Evolutionary conservation across 1,140 invertebrate genomes (phyloP).

Genomic region (Bombus waltoni): DNA sequence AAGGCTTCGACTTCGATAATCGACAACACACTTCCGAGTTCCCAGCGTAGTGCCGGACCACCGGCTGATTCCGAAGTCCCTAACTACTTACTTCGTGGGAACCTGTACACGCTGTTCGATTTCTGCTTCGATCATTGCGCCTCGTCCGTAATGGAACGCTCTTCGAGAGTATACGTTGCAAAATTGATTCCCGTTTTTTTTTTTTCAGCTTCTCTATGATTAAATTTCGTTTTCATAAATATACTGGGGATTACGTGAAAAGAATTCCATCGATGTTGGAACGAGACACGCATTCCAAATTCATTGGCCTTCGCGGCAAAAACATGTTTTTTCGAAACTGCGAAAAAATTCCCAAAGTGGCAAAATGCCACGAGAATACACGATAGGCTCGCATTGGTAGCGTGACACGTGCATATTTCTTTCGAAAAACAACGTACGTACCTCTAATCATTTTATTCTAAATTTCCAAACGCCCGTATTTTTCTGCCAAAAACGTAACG

Average conservation of each 20-base stretch:
- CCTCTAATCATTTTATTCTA: no score
- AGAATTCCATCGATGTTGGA: neutral
- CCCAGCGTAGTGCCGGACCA: constrained; percentile 44
- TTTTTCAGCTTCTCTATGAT: neutral
- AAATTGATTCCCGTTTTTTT: constrained; percentile 53
- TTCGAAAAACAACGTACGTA: no score
- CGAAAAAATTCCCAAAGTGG: neutral
- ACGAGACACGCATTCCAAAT: neutral
- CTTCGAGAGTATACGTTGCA: constrained; percentile 28
- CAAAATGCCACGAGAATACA: neutral
- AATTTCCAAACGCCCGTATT: no score
- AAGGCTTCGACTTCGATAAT: constrained; percentile 68
- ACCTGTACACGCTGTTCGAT: constrained; percentile 54
- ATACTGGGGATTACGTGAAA: neutral
- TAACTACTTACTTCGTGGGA: constrained; percentile 68
- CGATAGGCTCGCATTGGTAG: neutral
- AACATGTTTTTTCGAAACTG: neutral
- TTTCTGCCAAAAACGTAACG: no score
- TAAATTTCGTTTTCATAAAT: neutral
- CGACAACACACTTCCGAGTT: constrained; percentile 64
- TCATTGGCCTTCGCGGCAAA: neutral
- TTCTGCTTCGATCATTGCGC: constrained; percentile 60
- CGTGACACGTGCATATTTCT: no score
- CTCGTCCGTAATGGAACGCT: constrained; percentile 52
- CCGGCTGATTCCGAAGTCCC: constrained; percentile 56